A percentile compares a stretch with the other conserved stretches of the same genome.
Evolutionary conservation across 1,140 invertebrate genomes (phyloP).

Genomic region (Lethrus apterus): DNA sequence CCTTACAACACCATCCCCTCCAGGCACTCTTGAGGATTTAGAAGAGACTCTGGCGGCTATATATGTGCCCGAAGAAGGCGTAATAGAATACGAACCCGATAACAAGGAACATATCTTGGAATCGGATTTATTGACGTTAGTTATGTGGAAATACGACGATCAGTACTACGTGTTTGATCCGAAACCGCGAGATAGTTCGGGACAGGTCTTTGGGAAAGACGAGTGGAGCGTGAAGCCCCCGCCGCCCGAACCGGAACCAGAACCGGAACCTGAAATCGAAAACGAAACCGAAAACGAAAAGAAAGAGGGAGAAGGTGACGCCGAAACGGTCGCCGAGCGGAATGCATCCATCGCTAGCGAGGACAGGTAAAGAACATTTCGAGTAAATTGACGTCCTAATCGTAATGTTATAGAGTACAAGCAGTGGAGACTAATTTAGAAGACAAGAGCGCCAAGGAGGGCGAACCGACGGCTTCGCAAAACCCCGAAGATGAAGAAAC

Average conservation of each 20-base stretch:
- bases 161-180: constrained; percentile 38
- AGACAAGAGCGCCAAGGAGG: neutral
- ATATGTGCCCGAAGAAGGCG: constrained; percentile 11
- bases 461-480: neutral
- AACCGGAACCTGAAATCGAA: constrained; percentile 1
- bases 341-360: neutral
- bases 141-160: constrained; percentile 30
- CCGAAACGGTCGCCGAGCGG: constrained; percentile 1
- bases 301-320: constrained; percentile 17
- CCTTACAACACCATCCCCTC: too few relatives aligned
- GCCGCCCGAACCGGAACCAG: neutral
- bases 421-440: constrained; percentile 9
- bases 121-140: constrained; percentile 26
- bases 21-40: constrained; percentile 26
- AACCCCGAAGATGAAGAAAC: neutral
- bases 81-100: constrained; percentile 21
- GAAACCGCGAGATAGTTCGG: constrained; percentile 29
- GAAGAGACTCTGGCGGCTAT: constrained; percentile 17
- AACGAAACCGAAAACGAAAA: constrained; percentile 12
- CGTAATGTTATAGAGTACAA: too few relatives aligned
- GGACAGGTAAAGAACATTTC: too few relatives aligned
- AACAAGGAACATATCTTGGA: constrained; percentile 27
- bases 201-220: constrained; percentile 30
- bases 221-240: constrained; percentile 20
- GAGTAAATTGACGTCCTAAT: too few relatives aligned